phyloP scores from a whole-genome alignment of 2,888 invertebrate genomes.

The Sinhomidia bicolor region DNA sequence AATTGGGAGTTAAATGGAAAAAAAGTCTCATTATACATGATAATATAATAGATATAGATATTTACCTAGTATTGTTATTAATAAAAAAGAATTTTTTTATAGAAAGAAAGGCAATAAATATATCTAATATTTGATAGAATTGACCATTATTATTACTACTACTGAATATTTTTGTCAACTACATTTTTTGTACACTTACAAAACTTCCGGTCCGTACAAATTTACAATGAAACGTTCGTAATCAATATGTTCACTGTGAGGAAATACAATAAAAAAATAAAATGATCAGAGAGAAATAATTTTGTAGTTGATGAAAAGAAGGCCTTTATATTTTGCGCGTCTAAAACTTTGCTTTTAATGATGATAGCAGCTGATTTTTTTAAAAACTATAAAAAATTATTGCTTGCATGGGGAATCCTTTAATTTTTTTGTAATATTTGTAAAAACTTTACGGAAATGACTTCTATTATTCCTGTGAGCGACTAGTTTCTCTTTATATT shows the following conservation, averaged over 20 bases:
- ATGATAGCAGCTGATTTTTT: neutral
- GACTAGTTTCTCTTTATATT: too few relatives aligned
- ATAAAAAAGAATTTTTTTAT: neutral
- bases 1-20: constrained; percentile 18
- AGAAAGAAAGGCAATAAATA: constrained; percentile 27
- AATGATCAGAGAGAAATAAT: constrained; percentile 54
- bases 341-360: too few relatives aligned
- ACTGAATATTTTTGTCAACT: constrained; percentile 49
- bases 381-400: neutral
- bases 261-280: constrained; percentile 63
- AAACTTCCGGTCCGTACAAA: constrained; percentile 81
- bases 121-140: neutral
- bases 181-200: constrained; percentile 80
- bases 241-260: constrained; percentile 78
- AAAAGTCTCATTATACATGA: neutral
- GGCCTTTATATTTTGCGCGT: too few relatives aligned
- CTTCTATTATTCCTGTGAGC: too few relatives aligned
- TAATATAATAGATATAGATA: neutral
- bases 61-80: neutral
- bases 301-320: neutral
- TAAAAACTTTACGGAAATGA: too few relatives aligned
- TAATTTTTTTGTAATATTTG: too few relatives aligned
- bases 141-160: constrained; percentile 15
- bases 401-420: constrained; percentile 56
- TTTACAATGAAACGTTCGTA: constrained; percentile 81